phyloP scores from a whole-genome alignment of 2,797 vertebrate genomes.

The Kryptopterus vitreolus region DNA sequence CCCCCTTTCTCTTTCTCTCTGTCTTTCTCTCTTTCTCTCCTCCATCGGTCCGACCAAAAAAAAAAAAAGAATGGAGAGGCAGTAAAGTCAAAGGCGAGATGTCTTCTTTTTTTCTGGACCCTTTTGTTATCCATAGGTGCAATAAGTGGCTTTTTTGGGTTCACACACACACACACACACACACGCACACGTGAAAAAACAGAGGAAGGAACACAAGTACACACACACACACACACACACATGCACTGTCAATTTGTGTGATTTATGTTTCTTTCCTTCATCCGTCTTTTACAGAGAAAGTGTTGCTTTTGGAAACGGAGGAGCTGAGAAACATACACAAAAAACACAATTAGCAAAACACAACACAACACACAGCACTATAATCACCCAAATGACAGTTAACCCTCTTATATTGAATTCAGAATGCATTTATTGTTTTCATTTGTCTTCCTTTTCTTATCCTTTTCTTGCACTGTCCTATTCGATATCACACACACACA shows the following conservation, averaged over 20 bases:
- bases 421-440: conserved; percentile 40
- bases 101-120: conserved; percentile 66
- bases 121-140: conserved; percentile 76
- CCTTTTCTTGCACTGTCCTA: conserved; percentile 20
- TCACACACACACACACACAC: conserved; percentile 1
- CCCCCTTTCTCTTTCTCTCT: not conserved
- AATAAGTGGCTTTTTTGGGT: conserved; percentile 66
- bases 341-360: conserved; percentile 20
- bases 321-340: conserved; percentile 63
- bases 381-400: not conserved
- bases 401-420: conserved; percentile 45
- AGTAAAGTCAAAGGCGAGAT: conserved; percentile 62
- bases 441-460: not conserved
- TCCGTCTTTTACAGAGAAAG: conserved; percentile 58
- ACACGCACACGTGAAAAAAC: not conserved
- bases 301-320: conserved; percentile 52
- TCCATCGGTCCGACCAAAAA: conserved; percentile 61
- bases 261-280: conserved; percentile 66
- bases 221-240: conserved; percentile 29
- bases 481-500: not conserved
- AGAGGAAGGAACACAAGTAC: conserved; percentile 23
- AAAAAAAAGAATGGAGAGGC: conserved; percentile 54
- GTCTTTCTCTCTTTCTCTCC: conserved; percentile 66
- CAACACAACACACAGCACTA: conserved; percentile 29
- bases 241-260: conserved; percentile 60